Evolutionary conservation across 2,797 vertebrate species (phyloP).

Genomic region (Falco naumanni): DNA sequence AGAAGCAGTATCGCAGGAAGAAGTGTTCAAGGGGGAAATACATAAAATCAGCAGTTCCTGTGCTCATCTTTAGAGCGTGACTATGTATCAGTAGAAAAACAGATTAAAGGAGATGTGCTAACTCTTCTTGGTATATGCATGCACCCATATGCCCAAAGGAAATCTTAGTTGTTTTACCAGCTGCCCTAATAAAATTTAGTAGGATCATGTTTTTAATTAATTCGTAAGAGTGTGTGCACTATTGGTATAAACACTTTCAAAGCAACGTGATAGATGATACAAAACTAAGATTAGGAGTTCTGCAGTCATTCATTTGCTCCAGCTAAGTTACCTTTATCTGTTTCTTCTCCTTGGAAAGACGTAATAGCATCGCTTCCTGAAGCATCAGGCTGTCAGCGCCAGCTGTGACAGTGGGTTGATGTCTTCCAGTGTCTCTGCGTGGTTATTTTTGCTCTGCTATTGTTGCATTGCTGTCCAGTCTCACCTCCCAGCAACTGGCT

Average conservation of each 20-base stretch:
- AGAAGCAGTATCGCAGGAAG: not conserved
- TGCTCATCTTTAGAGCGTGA: not conserved
- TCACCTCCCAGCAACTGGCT: slow-evolving; percentile 29
- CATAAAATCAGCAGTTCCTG: not conserved
- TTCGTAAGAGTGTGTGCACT: not conserved
- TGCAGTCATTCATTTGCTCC: not conserved
- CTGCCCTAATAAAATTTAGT: not conserved
- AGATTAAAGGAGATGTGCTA: slow-evolving; percentile 32
- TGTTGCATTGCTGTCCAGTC: not conserved
- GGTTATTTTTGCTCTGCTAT: not conserved
- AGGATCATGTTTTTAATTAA: not conserved
- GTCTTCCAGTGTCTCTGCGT: not conserved
- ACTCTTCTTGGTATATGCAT: not conserved
- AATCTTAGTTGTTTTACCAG: not conserved
- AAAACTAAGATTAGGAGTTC: not conserved
- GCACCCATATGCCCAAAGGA: not conserved
- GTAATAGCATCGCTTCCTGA: not conserved
- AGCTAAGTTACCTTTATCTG: not conserved
- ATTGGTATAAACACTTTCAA: not conserved
- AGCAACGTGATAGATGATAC: not conserved
- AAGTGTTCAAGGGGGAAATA: not conserved
- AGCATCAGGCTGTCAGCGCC: not conserved
- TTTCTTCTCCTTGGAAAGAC: not conserved
- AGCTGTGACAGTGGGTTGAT: slow-evolving; percentile 8
- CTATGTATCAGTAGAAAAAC: not conserved